A percentile compares a stretch with the other conserved stretches of the same genome.
These are phyloP conservation scores for Phorcus lineatus DNA, from an alignment of 2,888 invertebrate genomes.

Conservation along the genomic window DNA sequence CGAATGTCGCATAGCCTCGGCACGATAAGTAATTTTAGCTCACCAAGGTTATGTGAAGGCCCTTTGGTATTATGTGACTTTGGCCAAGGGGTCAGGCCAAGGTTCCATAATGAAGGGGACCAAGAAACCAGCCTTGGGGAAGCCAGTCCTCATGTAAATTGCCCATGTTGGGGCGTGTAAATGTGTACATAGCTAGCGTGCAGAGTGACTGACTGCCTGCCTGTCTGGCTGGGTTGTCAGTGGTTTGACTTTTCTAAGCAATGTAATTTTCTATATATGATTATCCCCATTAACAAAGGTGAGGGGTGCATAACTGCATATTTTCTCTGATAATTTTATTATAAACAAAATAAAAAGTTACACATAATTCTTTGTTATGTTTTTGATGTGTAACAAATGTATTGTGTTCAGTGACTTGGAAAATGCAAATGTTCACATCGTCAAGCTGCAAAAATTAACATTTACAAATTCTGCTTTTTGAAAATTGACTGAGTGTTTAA, in stretches of 20 bases:
- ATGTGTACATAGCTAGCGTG: background rate
- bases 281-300: constrained; percentile 23
- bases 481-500: too few species aligned
- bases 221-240: background rate
- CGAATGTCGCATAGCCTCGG: too few species aligned
- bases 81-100: too few species aligned
- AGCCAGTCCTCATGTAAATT: too few species aligned
- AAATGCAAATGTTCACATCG: background rate
- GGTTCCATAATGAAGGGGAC: too few species aligned
- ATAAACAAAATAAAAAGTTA: constrained; percentile 28
- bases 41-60: too few species aligned
- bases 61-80: too few species aligned
- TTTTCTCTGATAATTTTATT: constrained; percentile 33
- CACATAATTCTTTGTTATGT: background rate
- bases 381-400: background rate
- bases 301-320: constrained; percentile 30
- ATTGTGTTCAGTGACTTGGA: background rate
- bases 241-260: constrained; percentile 9
- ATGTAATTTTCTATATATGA: constrained; percentile 13
- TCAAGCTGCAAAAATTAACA: too few species aligned
- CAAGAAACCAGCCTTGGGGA: too few species aligned
- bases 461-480: too few species aligned
- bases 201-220: background rate
- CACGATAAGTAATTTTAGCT: too few species aligned
- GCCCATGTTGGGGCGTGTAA: background rate